phyloP scores from a whole-genome alignment of 1,140 invertebrate species.

The Galendromus occidentalis region DNA sequence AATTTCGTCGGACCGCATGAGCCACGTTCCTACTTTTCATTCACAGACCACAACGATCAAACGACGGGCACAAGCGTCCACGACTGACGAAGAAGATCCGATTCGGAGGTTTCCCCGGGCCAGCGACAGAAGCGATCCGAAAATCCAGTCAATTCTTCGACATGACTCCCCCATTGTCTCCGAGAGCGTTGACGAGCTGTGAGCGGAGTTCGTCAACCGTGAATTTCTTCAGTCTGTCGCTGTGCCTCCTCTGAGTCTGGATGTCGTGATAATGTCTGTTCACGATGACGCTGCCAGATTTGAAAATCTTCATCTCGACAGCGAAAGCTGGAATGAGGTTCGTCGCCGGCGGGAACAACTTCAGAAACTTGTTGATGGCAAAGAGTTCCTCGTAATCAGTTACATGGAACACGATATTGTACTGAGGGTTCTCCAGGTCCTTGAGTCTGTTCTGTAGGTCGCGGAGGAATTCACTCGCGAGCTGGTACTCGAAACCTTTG shows the following conservation, averaged over 20 bases:
- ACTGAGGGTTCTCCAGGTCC: neutral
- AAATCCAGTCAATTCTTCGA: too few relatives aligned
- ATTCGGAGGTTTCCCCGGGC: too few relatives aligned
- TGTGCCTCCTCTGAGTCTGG: neutral
- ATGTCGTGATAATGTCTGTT: neutral
- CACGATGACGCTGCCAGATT: neutral
- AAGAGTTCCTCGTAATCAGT: slow-evolving; percentile 7
- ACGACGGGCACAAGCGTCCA: too few relatives aligned
- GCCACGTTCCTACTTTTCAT: too few relatives aligned
- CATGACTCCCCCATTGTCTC: neutral
- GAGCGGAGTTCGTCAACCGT: neutral
- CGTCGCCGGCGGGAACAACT: neutral
- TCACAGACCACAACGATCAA: too few relatives aligned
- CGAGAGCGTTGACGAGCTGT: neutral
- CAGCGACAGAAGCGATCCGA: too few relatives aligned
- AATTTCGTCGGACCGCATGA: too few relatives aligned
- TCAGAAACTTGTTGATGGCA: slow-evolving; percentile 8
- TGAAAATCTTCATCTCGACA: slow-evolving; percentile 1
- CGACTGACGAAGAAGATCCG: too few relatives aligned
- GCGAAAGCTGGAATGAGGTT: neutral
- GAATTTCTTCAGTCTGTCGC: neutral
- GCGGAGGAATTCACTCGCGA: neutral
- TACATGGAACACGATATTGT: neutral
- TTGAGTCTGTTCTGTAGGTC: neutral
- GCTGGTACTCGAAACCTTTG: slow-evolving; percentile 2